Evolutionary conservation across 2,797 vertebrate genomes (phyloP).

Genomic region (Percopsis omiscomaycus): DNA sequence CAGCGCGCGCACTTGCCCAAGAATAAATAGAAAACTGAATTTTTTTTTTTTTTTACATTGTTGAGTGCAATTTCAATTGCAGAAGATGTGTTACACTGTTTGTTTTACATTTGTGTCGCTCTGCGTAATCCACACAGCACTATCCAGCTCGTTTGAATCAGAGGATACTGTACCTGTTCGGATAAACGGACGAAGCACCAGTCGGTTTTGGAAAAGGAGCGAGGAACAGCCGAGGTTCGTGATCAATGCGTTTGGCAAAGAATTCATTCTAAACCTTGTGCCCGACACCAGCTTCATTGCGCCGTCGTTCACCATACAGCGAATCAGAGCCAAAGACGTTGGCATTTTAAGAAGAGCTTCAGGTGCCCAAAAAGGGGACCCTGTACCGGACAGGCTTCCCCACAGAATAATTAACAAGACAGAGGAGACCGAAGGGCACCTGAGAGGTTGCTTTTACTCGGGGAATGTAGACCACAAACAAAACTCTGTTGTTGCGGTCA

Average conservation of each 20-base stretch:
- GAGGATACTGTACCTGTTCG: constrained; percentile 76
- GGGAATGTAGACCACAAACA: constrained; percentile 80
- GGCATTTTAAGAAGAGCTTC: constrained; percentile 44
- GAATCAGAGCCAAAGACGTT: constrained; percentile 63
- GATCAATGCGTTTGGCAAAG: constrained; percentile 80
- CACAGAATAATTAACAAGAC: constrained; percentile 37
- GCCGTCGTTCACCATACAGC: constrained; percentile 81
- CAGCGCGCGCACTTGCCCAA: constrained; percentile 14
- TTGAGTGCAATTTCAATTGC: constrained; percentile 17
- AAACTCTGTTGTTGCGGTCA: constrained; percentile 85
- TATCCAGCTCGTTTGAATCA: constrained; percentile 61
- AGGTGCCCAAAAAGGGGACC: constrained; percentile 20
- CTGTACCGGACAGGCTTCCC: constrained; percentile 5
- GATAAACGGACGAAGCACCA: constrained; percentile 53
- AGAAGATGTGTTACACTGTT: constrained; percentile 56
- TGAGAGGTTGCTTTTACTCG: constrained; percentile 85
- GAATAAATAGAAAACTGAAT: constrained; percentile 12
- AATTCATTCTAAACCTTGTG: constrained; percentile 80
- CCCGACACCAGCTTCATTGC: constrained; percentile 86
- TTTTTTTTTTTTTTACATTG: not conserved
- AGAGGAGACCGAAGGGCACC: constrained; percentile 42
- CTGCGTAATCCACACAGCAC: constrained; percentile 53
- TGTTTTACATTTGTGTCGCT: constrained; percentile 53
- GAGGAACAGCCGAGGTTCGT: constrained; percentile 73
- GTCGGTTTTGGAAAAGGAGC: constrained; percentile 72